phyloP scores from a whole-genome alignment of 2,113 vertebrate genomes.

The Vulpes lagopus region DNA sequence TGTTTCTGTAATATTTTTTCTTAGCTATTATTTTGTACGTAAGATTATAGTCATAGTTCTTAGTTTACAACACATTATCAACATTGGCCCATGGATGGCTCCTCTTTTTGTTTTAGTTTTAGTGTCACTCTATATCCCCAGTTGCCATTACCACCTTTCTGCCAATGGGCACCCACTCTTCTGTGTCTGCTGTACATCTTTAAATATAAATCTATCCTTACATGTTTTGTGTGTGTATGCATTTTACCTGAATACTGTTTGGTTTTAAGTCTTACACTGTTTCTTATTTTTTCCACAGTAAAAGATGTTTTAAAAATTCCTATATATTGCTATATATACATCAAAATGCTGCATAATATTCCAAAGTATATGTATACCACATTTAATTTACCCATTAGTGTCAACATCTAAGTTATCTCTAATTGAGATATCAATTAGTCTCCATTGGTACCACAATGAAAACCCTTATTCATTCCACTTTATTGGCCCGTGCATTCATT shows the following conservation, averaged over 20 bases:
- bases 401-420: background rate
- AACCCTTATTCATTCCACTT: background rate
- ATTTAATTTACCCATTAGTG: background rate
- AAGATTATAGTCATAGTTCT: background rate
- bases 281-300: background rate
- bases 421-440: background rate
- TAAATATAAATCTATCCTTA: background rate
- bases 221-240: background rate
- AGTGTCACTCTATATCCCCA: background rate
- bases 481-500: background rate
- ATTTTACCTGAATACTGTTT: background rate
- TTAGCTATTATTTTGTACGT: background rate
- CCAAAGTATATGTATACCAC: background rate
- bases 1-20: background rate
- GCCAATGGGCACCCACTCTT: background rate
- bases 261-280: background rate
- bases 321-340: background rate
- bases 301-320: background rate
- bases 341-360: background rate
- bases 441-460: background rate
- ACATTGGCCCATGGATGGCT: background rate
- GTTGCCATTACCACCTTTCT: background rate
- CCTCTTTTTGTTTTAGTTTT: background rate
- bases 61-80: background rate
- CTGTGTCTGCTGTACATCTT: background rate